Evolutionary conservation across 2,113 vertebrate genomes (phyloP).

Genomic region (Mustelus asterias): DNA sequence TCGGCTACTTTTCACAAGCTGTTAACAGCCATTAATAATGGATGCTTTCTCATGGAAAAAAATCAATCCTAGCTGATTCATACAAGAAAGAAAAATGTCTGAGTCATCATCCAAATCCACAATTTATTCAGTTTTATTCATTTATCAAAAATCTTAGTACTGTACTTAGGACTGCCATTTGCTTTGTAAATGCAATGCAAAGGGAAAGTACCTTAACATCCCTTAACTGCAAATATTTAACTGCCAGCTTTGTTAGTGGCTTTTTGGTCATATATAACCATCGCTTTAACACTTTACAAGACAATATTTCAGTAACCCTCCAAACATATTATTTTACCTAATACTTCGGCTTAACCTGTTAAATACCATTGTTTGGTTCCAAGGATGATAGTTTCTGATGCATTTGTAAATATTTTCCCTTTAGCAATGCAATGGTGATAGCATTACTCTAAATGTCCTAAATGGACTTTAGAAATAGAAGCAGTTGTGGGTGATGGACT

Average conservation of each 20-base stretch:
- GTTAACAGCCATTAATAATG: slow-evolving; percentile 13
- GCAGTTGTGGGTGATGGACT: neutral
- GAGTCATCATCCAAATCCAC: neutral
- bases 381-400: slow-evolving; percentile 4
- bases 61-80: neutral
- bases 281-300: neutral
- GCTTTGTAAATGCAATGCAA: neutral
- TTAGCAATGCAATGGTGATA: neutral
- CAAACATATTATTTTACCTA: neutral
- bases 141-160: neutral
- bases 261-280: neutral
- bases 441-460: neutral
- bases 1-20: slow-evolving; percentile 2
- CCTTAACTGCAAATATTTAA: neutral
- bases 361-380: slow-evolving; percentile 2
- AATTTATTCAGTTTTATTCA: neutral
- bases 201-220: neutral
- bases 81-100: too few species aligned
- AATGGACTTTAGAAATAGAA: neutral
- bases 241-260: neutral
- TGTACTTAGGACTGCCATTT: neutral
- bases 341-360: slow-evolving; percentile 19
- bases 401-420: neutral
- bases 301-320: neutral
- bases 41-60: neutral